phyloP scores from a whole-genome alignment of 1,140 invertebrate species.

The Meloidogyne hapla region DNA sequence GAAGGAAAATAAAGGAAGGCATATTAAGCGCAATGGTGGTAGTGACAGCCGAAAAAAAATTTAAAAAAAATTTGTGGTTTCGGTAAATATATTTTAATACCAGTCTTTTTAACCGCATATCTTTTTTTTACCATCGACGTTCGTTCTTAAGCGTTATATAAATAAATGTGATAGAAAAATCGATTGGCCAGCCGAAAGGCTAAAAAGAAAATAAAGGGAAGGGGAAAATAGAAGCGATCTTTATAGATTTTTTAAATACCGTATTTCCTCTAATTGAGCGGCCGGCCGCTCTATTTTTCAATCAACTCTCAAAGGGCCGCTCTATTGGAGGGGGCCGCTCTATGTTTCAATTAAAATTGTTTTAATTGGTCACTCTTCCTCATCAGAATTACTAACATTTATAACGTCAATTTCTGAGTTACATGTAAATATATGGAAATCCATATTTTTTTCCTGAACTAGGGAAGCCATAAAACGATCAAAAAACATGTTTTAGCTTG shows the following conservation, averaged over 20 bases:
- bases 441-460: too few relatives aligned
- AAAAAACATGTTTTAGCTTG: too few relatives aligned
- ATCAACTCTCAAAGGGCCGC: too few relatives aligned
- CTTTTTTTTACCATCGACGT: neutral
- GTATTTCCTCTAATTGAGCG: too few relatives aligned
- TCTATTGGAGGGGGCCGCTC: too few relatives aligned
- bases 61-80: neutral
- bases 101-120: neutral
- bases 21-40: neutral
- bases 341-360: too few relatives aligned
- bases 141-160: neutral
- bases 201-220: neutral
- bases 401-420: too few relatives aligned
- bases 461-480: too few relatives aligned
- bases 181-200: neutral
- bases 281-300: too few relatives aligned
- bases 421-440: too few relatives aligned
- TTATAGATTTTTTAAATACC: neutral
- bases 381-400: too few relatives aligned
- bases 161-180: neutral
- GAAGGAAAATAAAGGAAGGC: neutral
- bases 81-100: neutral
- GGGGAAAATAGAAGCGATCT: neutral
- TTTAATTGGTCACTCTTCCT: too few relatives aligned
- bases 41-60: neutral